Percentiles rank a stretch among this genome's conserved stretches.
phyloP scores from a whole-genome alignment of 2,888 invertebrate species.

The Ichneumoninae sp. region DNA sequence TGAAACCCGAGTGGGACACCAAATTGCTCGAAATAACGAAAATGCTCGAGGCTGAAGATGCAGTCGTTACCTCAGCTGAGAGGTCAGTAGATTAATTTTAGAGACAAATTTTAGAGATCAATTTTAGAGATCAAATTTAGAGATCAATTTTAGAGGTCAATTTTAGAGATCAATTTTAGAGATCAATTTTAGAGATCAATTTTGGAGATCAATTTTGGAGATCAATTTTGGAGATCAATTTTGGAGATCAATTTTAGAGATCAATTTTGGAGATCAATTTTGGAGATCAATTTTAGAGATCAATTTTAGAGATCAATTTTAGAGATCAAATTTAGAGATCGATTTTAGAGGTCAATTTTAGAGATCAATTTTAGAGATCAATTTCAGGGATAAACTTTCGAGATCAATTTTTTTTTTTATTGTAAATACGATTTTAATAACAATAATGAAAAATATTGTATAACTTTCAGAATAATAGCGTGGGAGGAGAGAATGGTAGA shows the following conservation, averaged over 20 bases:
- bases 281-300: neutral
- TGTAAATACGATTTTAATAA: neutral
- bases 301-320: neutral
- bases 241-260: too few species aligned
- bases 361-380: too few species aligned
- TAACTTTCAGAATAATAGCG: slow-evolving; percentile 66
- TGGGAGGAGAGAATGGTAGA: slow-evolving; percentile 80
- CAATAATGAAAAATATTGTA: neutral
- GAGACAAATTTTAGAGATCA: too few species aligned
- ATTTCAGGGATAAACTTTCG: too few species aligned
- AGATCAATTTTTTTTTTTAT: neutral
- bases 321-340: too few species aligned
- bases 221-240: too few species aligned
- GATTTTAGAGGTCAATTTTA: too few species aligned
- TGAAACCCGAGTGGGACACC: slow-evolving; percentile 77
- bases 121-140: neutral
- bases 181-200: neutral
- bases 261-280: too few species aligned
- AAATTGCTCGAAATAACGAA: slow-evolving; percentile 73
- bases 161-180: neutral
- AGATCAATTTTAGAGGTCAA: neutral
- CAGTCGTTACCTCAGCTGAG: slow-evolving; percentile 51
- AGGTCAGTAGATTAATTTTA: slow-evolving; percentile 20
- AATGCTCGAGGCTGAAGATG: slow-evolving; percentile 70
- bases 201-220: too few species aligned